Base-by-base conservation (phyloP, 2,888 invertebrate genomes). In the Drosophila robusta region DNA sequence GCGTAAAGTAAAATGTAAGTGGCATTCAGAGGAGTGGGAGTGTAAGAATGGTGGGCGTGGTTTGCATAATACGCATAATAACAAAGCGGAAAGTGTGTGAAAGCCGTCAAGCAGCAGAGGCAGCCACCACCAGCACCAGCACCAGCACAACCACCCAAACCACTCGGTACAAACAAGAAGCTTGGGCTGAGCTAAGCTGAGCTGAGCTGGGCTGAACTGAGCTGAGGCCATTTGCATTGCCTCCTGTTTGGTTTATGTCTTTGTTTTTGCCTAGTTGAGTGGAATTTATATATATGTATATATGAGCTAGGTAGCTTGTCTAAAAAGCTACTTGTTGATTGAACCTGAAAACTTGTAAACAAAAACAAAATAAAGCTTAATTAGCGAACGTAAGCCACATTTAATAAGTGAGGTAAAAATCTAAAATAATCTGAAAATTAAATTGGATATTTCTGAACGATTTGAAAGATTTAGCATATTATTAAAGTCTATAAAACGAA, bases 1-100 rank as follows among this genome's bases (percentile, higher is more conserved):
- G 82, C 84, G 84, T 83, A 83, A 82, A 83, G 78, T 85, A 83
- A 82, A 84, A 81, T 81, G 85, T 81, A 84, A 87, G 82, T 84
- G 85, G 79, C 85, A 76, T 64, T 55, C 63, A 54, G 45, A 41
- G 51, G 12, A 41, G 42, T 39, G 29, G 14, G 44, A 11, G 49
- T n/a, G 52, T 12, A 26, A 39, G 56, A 34, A 50, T 38, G 50
- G 41, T 52, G 74, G 67, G 76, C 60, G 66, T 78, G 70, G 82
- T 67, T 68, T 71, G 74, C 87, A 87, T 87, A 87, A 87, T 83
- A 81, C 77, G 87, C 85, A 82, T 81, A 87, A 87, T 87, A 82
- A 87, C 82, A 87, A 81, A 87, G 82, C 77, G 85, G 69, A 76
- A 83, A 83, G 87, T 83, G 85, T 67, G 82, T 67, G 67, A 85